Conservation (phyloP, 2,797 vertebrate species). For the Trichosurus vulpecula region DNA sequence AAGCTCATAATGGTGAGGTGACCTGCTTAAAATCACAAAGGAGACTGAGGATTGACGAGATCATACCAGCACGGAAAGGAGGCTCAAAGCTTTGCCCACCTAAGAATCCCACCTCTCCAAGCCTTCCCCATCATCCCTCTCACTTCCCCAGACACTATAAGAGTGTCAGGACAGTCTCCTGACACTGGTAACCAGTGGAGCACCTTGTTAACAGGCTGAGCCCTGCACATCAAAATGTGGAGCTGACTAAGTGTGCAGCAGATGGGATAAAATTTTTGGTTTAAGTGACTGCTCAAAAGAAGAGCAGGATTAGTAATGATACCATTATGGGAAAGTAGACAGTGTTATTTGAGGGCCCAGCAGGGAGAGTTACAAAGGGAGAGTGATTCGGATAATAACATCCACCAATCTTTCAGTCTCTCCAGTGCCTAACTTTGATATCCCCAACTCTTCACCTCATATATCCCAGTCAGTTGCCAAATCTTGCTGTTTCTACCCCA, state of each 20-base stretch:
- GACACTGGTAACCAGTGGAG: neutral
- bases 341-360: neutral
- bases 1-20: neutral
- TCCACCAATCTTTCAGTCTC: neutral
- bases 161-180: neutral
- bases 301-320: neutral
- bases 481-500: neutral
- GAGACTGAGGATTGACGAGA: neutral
- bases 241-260: neutral
- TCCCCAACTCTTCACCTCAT: neutral
- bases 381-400: neutral
- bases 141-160: neutral
- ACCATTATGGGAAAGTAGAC: neutral
- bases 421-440: neutral
- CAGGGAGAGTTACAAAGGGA: neutral
- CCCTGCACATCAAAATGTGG: neutral
- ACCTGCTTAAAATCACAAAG: neutral
- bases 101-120: neutral
- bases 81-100: neutral
- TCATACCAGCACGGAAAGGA: neutral
- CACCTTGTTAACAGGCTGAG: neutral
- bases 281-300: neutral
- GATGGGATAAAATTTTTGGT: neutral
- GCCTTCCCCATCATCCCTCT: neutral
- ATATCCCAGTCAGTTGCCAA: neutral